Conservation (phyloP, 1,140 invertebrate genomes). For the Drosophila trapezifrons region DNA sequence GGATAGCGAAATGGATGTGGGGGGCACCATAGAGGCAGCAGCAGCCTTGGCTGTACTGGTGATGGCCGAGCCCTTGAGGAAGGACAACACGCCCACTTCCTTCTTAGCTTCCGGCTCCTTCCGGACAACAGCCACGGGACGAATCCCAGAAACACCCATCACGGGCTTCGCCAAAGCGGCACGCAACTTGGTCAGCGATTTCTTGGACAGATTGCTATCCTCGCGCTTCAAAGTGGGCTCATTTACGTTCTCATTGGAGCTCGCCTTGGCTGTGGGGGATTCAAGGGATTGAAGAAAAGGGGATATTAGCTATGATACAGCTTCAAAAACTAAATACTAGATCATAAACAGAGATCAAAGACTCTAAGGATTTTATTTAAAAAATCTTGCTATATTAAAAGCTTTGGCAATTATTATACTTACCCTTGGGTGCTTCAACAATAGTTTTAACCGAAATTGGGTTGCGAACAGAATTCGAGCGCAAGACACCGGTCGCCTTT, state of each 20-base stretch:
- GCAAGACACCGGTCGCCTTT: constrained; percentile 42
- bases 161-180: constrained; percentile 68
- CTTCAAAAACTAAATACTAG: background rate
- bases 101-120: constrained; percentile 45
- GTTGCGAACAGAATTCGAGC: constrained; percentile 71
- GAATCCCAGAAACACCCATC: constrained; percentile 24
- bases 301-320: background rate
- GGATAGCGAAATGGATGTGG: constrained; percentile 38
- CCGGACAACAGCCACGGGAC: constrained; percentile 6
- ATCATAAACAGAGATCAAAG: too few species aligned
- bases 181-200: constrained; percentile 73
- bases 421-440: constrained; percentile 52
- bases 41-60: background rate
- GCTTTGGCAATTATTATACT: constrained; percentile 19
- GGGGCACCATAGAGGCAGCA: background rate
- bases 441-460: constrained; percentile 33
- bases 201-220: constrained; percentile 77
- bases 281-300: background rate
- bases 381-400: background rate
- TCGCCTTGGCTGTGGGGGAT: constrained; percentile 44
- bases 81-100: constrained; percentile 8
- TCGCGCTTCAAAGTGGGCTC: constrained; percentile 64
- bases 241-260: constrained; percentile 45
- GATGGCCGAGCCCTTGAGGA: constrained; percentile 1
- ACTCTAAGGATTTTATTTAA: too few species aligned